Evolutionary conservation across 2,113 vertebrate species (phyloP), one percentile per base, ranked within the genome.

Genomic region (Castor canadensis): DNA sequence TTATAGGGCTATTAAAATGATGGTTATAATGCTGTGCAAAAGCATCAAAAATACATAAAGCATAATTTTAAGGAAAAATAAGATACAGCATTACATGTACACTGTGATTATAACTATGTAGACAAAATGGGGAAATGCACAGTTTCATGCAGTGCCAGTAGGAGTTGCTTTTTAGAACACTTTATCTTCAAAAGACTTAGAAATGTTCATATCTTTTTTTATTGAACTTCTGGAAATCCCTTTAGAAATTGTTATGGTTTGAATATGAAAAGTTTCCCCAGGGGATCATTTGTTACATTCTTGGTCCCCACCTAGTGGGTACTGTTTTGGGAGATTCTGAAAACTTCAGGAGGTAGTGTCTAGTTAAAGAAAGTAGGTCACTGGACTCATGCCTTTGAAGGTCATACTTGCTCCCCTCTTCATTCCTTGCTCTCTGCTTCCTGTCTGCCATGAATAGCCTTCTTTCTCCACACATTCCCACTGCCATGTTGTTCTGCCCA

Each of bases 101-200:
- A 77, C 13, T 89, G 16, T 45, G n/a, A 88, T 81, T 89, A 88
- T 77, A 90, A 79, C 87, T 89, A 71, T 22, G 24, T 19, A 94
- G 72, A 76, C 17, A 73, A 85, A 90, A 94, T 73, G 43, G 58
- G 85, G 60, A 88, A 54, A 6, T 56, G 8, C 3, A 77, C 17
- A 32, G 66, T 62, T 85, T 47, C 56, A 91, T 20, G 28, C 13
- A 62, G 30, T 49, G 20, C 49, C 79, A n/a, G 20, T 86, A 30
- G 43, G 77, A 93, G 67, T 38, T 93, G 67, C 40, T 67, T 79
- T 95, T 97, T 69, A 16, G 52, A 96, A 83, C 40, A 67, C 22
- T 20, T 67, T 95, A 73, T 95, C 96, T 95, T 94, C 82, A 40
- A 93, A 93, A 47, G 54, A 54, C 6, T 87, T 71, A 67, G 54